Base-by-base conservation (phyloP, 2,113 vertebrate species). In the Eubucco bourcierii region DNA sequence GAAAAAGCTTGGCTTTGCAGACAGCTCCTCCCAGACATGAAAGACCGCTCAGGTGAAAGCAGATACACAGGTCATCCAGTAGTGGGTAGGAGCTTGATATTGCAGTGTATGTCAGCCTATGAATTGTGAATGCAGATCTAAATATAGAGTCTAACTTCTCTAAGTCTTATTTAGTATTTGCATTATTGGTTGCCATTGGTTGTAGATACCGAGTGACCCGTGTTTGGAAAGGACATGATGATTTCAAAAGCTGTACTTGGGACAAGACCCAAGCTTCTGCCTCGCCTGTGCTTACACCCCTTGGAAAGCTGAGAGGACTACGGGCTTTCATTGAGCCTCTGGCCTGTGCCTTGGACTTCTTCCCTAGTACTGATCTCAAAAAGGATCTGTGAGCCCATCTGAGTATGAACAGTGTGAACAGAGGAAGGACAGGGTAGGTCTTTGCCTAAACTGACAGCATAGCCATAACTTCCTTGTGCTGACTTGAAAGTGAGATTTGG, bases 201-300 rank as follows among this genome's bases (percentile, higher is more conserved):
- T 41, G 25, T 52, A 56, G 24, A 9, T 70, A 34, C 9, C 2
- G 3, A 29, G 17, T 6, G 16, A 33, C 16, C 10, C 27, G 6
- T 31, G 4, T 34, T 60, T 75, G 23, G n/a, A 59, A 80, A 78
- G 16, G 56, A 60, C 7, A 12, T 14, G 23, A 12, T 61, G 25
- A 66, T 56, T 81, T 76, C 39, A 31, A 50, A 72, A 50, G 60
- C 2, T 34, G 16, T 10, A 18, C 65, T 20, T 61, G 33, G 25
- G 24, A 80, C 34, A 53, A 52, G 41, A 63, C 12, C 27, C 41
- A 37, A 15, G 13, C n/a, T 15, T 70, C 74, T 39, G 15, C 7
- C 39, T 44, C 19, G 20, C 17, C 47, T 58, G 7, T 13, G n/a
- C 10, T 19, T 58, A 20, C 0, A 1, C 4, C 37, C 33, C 14